These are phyloP conservation scores for Delichon dasypus DNA, from an alignment of 2,797 vertebrate genomes.

Conservation along the genomic window DNA sequence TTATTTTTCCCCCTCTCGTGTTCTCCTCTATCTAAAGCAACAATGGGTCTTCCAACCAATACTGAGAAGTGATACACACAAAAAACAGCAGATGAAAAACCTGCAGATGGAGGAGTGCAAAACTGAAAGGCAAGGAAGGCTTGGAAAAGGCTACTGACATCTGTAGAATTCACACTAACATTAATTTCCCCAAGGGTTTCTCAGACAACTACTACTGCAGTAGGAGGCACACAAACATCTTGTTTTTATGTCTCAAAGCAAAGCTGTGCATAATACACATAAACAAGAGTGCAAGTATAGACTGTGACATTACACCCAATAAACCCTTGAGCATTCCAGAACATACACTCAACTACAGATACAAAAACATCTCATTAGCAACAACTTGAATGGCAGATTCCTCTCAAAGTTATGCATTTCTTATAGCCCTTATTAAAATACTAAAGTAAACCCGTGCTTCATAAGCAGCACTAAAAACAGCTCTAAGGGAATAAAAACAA, in stretches of 20 bases:
- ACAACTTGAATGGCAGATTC: not conserved
- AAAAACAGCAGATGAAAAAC: not conserved
- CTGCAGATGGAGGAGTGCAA: not conserved
- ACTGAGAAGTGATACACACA: not conserved
- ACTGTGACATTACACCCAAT: not conserved
- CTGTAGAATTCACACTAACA: not conserved
- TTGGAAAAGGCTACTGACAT: not conserved
- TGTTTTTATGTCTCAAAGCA: not conserved
- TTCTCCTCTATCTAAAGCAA: not conserved
- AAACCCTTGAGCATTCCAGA: not conserved
- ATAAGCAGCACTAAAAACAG: not conserved
- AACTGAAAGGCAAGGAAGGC: not conserved
- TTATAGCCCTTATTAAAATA: not conserved
- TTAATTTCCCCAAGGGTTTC: not conserved
- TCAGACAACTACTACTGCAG: not conserved
- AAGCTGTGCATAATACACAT: not conserved
- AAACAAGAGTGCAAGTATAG: not conserved
- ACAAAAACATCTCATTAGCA: not conserved
- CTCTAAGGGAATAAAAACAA: not conserved
- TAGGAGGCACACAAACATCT: not conserved
- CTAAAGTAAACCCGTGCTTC: not conserved
- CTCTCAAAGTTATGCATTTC: not conserved
- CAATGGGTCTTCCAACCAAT: not conserved
- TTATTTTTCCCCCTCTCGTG: too few relatives aligned
- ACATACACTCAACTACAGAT: not conserved